Percentiles rank a stretch among this genome's conserved stretches.
Evolutionary conservation across 2,797 vertebrate species (phyloP).

Genomic region (Numenius phaeopus): DNA sequence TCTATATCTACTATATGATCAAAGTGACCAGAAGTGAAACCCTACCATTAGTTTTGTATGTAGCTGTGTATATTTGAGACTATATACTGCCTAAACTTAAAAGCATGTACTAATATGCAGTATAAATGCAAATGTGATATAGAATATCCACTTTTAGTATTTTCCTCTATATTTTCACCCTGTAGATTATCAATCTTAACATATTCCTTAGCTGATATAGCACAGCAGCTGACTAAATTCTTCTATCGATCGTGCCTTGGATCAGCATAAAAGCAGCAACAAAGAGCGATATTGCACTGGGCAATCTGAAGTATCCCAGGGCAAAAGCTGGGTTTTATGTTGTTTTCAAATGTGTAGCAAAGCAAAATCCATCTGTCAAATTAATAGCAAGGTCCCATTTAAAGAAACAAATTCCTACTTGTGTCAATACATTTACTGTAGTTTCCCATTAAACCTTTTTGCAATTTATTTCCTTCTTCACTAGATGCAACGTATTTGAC

Average conservation of each 20-base stretch:
- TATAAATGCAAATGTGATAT: neutral
- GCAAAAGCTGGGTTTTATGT: neutral
- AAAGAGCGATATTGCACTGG: neutral
- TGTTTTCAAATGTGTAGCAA: slow-evolving; percentile 29
- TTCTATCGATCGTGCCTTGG: neutral
- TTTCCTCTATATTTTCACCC: neutral
- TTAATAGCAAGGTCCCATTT: slow-evolving; percentile 25
- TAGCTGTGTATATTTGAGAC: neutral
- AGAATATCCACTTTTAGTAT: neutral
- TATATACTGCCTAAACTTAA: neutral
- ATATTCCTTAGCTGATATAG: neutral
- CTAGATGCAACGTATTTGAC: slow-evolving; percentile 60
- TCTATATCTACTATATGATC: neutral
- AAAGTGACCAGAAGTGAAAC: neutral
- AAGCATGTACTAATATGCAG: neutral
- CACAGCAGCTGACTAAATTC: neutral
- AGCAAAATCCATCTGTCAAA: slow-evolving; percentile 35
- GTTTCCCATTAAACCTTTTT: slow-evolving; percentile 44
- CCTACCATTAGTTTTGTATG: neutral
- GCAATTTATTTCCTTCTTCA: slow-evolving; percentile 56
- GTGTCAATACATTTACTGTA: slow-evolving; percentile 9
- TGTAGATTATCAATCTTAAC: neutral
- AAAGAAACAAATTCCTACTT: slow-evolving; percentile 47
- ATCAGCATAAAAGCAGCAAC: slow-evolving; percentile 13
- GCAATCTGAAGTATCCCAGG: neutral